phyloP scores from a whole-genome alignment of 1,140 invertebrate genomes.

The Charaxes varanes region DNA sequence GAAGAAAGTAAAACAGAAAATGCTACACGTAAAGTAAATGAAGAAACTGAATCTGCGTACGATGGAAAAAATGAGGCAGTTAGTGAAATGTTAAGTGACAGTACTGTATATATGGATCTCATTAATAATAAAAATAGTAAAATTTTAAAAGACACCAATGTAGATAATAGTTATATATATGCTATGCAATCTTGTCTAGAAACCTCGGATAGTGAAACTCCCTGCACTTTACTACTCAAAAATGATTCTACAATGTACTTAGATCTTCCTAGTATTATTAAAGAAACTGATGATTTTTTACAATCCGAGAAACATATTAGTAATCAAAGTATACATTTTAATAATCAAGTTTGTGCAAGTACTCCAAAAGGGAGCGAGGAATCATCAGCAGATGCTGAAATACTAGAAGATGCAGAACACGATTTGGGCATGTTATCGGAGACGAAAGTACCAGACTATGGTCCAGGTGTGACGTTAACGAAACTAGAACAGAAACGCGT shows the following conservation, averaged over 20 bases:
- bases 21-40: slow-evolving; percentile 16
- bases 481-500: slow-evolving; percentile 54
- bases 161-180: slow-evolving; percentile 36
- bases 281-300: slow-evolving; percentile 47
- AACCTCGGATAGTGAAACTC: slow-evolving; percentile 21
- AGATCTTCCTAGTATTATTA: slow-evolving; percentile 52
- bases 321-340: slow-evolving; percentile 26
- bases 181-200: slow-evolving; percentile 34
- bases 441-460: slow-evolving; percentile 39
- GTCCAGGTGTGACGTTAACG: slow-evolving; percentile 30
- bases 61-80: slow-evolving; percentile 14
- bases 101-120: slow-evolving; percentile 55
- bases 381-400: slow-evolving; percentile 33
- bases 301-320: slow-evolving; percentile 42
- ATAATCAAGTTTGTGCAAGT: slow-evolving; percentile 36
- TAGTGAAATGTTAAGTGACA: slow-evolving; percentile 23
- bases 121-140: slow-evolving; percentile 39
- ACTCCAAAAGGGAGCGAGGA: slow-evolving; percentile 49
- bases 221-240: slow-evolving; percentile 27
- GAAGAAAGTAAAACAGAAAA: slow-evolving; percentile 15
- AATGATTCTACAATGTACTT: slow-evolving; percentile 59
- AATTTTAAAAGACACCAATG: slow-evolving; percentile 24
- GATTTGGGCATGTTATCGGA: slow-evolving; percentile 27
- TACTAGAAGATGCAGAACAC: slow-evolving; percentile 26
- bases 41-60: slow-evolving; percentile 18